Evolutionary conservation across 2,113 vertebrate genomes (phyloP), one percentile per base, ranked within the genome.

Genomic region (Coptodon rendalli): DNA sequence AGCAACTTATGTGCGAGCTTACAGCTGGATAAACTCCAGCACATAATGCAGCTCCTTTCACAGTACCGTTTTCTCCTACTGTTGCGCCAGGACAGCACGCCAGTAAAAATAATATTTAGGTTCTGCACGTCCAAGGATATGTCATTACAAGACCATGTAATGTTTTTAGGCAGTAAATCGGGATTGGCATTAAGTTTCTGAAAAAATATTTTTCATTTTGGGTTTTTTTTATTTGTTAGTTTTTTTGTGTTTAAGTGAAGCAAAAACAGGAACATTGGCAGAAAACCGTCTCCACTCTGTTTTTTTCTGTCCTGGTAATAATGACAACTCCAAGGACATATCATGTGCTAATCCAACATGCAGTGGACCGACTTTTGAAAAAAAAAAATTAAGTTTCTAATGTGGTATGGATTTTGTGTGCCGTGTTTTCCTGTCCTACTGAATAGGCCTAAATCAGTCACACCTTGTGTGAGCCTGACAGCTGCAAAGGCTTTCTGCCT

Each of bases 41-140:
- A 38, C 63, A 63, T 76, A 63, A 85, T 84, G 38, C 4, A 14
- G 43, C 22, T 34, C 45, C 19, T 87, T 61, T 85, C 36, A 48
- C 40, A 11, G 81, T 86, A 59, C 88, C 80, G 16, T 56, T 89
- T 80, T 84, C 87, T 36, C 59, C 87, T 16, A 27, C 4, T 3
- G 2, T 52, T 36, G 79, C 31, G 80, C 90, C 91, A 89, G 59
- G 31, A 66, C 29, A 17, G 61, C 89, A 80, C 50, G 81, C 88
- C 92, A 90, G 89, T 6, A 89, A 86, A 66, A 92, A 89, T 80
- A 83, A 48, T 27, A 27, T 73, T 85, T 82, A 59, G 86, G 14
- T 16, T 81, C 34, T 61, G 6, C 31, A 54, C 54, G 16, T 88
- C 36, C 5, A 68, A 76, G 17, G 84, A n/a, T 17, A 17, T 59